Evolutionary conservation across 2,113 vertebrate genomes (phyloP).

Genomic region (Lycocorax pyrrhopterus): DNA sequence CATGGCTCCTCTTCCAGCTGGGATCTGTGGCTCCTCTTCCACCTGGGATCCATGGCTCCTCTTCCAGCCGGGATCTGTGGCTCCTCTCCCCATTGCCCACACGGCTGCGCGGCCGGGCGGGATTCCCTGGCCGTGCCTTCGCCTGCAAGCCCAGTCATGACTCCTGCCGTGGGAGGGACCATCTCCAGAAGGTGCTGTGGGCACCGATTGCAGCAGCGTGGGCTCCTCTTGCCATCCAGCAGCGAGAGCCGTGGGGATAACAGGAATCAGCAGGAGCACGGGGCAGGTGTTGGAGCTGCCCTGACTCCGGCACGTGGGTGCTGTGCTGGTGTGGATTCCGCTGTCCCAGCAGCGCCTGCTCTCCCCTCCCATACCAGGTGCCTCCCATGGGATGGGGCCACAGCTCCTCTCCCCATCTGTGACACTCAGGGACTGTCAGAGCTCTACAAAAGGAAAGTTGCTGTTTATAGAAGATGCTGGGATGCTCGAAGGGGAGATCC

Average conservation of each 20-base stretch:
- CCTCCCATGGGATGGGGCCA: not conserved
- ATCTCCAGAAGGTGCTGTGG: not conserved
- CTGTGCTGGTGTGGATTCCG: not conserved
- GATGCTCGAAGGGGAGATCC: not conserved
- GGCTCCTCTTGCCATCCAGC: not conserved
- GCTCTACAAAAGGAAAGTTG: not conserved
- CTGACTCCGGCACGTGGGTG: fast-evolving
- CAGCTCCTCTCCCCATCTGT: not conserved
- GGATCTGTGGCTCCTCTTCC: not conserved
- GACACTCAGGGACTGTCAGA: not conserved
- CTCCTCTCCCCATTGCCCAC: not conserved
- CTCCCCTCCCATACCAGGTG: not conserved
- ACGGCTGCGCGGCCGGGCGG: not conserved
- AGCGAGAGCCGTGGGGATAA: not conserved
- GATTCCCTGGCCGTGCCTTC: not conserved
- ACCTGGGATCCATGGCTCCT: fast-evolving
- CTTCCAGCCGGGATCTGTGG: fast-evolving
- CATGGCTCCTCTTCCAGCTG: not conserved
- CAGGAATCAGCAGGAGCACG: fast-evolving
- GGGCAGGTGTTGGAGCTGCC: not conserved
- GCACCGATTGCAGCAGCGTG: fast-evolving
- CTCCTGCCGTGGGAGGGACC: not conserved
- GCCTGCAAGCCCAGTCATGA: not conserved
- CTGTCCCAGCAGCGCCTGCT: not conserved
- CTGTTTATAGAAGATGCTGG: not conserved